phyloP scores from a whole-genome alignment of 2,888 invertebrate genomes.

The Girardia tigrina region DNA sequence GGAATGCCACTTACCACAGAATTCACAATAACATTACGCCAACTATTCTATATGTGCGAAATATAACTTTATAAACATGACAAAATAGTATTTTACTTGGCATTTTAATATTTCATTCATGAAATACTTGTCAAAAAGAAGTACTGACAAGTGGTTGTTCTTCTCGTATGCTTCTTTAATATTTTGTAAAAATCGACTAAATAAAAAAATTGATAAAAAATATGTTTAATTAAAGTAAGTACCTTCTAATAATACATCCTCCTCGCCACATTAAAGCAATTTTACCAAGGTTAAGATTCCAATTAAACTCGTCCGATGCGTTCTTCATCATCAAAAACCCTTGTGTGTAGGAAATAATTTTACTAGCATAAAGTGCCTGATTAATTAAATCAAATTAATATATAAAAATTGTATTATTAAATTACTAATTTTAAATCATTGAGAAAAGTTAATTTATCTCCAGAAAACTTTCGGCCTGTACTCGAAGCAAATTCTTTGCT shows the following conservation, averaged over 20 bases:
- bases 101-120: constrained; percentile 65
- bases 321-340: constrained; percentile 76
- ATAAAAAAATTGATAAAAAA: constrained; percentile 35
- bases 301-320: constrained; percentile 73
- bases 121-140: constrained; percentile 84
- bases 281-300: constrained; percentile 90
- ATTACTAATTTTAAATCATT: constrained; percentile 10
- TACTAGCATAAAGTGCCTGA: constrained; percentile 83
- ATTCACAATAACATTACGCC: constrained; percentile 66
- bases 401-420: background rate
- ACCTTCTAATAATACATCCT: constrained; percentile 91
- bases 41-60: constrained; percentile 55
- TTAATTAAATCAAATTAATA: background rate
- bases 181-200: constrained; percentile 68
- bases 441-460: background rate
- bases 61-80: background rate
- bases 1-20: constrained; percentile 68
- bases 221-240: constrained; percentile 40
- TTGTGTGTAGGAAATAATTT: constrained; percentile 95
- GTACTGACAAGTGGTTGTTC: constrained; percentile 68
- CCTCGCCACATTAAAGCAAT: constrained; percentile 99
- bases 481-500: constrained; percentile 53
- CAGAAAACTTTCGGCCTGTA: constrained; percentile 50
- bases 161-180: constrained; percentile 82
- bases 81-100: constrained; percentile 52